A percentile compares a stretch with the other conserved stretches of the same genome.
phyloP scores from a whole-genome alignment of 2,888 invertebrate genomes.

The Nematopogon swammerdamellus region DNA sequence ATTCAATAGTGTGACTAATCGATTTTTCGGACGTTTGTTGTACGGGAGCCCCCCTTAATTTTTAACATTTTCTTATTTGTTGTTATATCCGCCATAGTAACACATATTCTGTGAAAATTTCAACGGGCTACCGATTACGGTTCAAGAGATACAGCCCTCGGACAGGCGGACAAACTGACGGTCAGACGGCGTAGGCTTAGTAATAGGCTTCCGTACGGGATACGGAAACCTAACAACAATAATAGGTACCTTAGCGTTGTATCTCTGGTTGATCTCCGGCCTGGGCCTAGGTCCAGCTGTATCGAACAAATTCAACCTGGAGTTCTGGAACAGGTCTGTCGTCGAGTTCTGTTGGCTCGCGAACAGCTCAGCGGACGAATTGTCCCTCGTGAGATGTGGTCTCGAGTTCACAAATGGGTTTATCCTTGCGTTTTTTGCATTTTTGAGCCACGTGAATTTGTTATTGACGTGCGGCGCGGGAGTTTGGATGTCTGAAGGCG shows the following conservation, averaged over 20 bases:
- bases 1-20: no score
- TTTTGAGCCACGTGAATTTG: slow-evolving; percentile 41
- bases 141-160: no score
- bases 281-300: slow-evolving; percentile 26
- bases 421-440: slow-evolving; percentile 27
- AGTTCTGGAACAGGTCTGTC: slow-evolving; percentile 42
- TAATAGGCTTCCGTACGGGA: no score
- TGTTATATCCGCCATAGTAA: no score
- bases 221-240: no score
- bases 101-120: no score
- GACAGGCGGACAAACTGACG: no score
- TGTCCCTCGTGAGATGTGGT: slow-evolving; percentile 38
- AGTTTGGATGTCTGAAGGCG: background rate
- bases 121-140: no score
- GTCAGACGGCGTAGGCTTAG: no score
- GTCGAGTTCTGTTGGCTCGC: slow-evolving; percentile 36
- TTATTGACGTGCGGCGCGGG: slow-evolving; percentile 9
- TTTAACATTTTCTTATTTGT: no score
- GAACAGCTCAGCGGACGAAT: slow-evolving; percentile 37
- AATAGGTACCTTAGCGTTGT: slow-evolving; percentile 11
- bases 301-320: slow-evolving; percentile 41
- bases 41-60: no score
- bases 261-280: slow-evolving; percentile 27
- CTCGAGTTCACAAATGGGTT: slow-evolving; percentile 39
- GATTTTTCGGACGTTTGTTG: no score